Base-by-base conservation (phyloP, 2,797 vertebrate genomes). In the Cuculus canorus region DNA sequence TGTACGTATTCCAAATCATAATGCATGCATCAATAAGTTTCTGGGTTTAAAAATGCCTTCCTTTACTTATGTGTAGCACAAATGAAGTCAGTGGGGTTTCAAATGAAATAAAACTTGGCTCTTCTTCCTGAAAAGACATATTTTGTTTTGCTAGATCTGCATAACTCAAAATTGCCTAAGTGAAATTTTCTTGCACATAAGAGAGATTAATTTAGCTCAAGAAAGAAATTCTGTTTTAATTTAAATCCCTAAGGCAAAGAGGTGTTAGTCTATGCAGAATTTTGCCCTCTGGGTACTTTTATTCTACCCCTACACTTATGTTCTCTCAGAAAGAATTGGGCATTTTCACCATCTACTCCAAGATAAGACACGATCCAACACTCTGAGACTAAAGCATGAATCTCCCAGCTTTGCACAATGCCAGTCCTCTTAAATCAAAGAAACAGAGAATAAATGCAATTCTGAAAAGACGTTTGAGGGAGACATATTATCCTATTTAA, bases 131-230 rank as follows among this genome's bases (percentile, higher is more conserved):
- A 92, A 96, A 80, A 92, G 79, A 60, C 96, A 96, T 93, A 92
- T 93, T 96, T 92, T 96, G 93, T 93, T 96, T 94, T 94, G 84
- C 87, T 96, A 90, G 79, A 96, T 92, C 87, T 95, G 87, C 87
- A 87, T 93, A 93, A 92, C 65, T 93, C 89, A 94, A 59, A 93
- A 95, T 81, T 93, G 87, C 73, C 83, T 90, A 81, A 92, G 87
- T 82, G 79, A 91, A 95, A 96, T 71, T 91, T 96, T 86, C 92
- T 94, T 90, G 83, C 91, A 88, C 80, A 78, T 84, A 90, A 85
- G 47, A 95, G 84, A 80, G 83, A 94, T 86, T 17, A 93, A 95
- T 95, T 94, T 92, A 96, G 85, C 85, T 79, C 64, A 57, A 77
- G 64, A 89, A 95, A 94, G 66, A 95, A 94, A 90, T 89, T 85